Evolutionary conservation across 2,888 invertebrate species (phyloP).

Genomic region (Phengaris arion): DNA sequence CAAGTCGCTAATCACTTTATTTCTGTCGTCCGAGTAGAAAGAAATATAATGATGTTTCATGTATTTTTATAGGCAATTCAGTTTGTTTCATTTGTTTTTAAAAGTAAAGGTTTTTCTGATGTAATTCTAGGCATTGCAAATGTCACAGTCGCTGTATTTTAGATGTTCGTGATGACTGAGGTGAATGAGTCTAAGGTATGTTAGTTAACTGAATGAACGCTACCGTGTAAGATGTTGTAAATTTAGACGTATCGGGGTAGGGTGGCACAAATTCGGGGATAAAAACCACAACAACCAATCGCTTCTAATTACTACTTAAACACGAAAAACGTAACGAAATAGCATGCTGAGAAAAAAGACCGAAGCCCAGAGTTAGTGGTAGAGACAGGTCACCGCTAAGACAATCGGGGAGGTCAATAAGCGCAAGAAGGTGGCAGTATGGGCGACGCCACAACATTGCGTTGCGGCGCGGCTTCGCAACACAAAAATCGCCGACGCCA

Average conservation of each 20-base stretch:
- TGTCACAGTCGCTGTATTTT: conserved; percentile 54
- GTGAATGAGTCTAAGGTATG: conserved; percentile 60
- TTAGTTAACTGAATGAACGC: conserved; percentile 49
- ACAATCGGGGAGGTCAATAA: conserved; percentile 57
- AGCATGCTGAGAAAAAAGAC: conserved; percentile 56
- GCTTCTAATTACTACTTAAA: conserved; percentile 48
- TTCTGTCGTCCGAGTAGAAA: neutral
- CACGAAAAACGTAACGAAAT: conserved; percentile 52
- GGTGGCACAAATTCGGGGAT: conserved; percentile 46
- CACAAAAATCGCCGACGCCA: too few species aligned
- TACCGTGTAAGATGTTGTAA: conserved; percentile 32
- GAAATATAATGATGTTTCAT: conserved; percentile 1
- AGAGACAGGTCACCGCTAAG: conserved; percentile 45
- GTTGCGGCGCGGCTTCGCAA: too few species aligned
- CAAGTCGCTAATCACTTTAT: neutral
- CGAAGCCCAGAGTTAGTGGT: conserved; percentile 34
- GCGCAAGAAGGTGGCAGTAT: conserved; percentile 47
- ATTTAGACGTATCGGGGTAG: conserved; percentile 18
- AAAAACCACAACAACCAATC: conserved; percentile 62
- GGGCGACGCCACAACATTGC: too few species aligned
- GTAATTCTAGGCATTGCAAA: conserved; percentile 30
- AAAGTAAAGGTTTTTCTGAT: conserved; percentile 27
- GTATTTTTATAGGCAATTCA: neutral
- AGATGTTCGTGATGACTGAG: conserved; percentile 51
- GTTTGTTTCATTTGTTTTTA: neutral